Evolutionary conservation across 2,113 vertebrate genomes (phyloP).

Genomic region (Protomyctophum bolini): DNA sequence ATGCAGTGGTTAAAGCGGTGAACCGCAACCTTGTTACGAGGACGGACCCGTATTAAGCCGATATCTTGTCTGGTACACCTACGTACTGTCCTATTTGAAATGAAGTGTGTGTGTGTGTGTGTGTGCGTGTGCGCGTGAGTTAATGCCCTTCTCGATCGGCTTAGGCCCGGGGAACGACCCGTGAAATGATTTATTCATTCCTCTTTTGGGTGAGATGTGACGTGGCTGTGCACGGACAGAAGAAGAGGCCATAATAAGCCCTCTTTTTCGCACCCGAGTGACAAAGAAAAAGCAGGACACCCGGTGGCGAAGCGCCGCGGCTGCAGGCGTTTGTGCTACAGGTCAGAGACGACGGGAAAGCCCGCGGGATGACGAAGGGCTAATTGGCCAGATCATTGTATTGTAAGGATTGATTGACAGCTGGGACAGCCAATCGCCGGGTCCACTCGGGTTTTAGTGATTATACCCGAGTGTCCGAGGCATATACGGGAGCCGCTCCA

Average conservation of each 20-base stretch:
- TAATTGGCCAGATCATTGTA: no score
- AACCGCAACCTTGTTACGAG: constrained; percentile 62
- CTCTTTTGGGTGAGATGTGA: constrained; percentile 58
- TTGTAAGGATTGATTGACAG: no score
- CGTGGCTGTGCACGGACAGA: constrained; percentile 59
- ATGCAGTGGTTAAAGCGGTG: constrained; percentile 59
- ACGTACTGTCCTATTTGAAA: constrained; percentile 57
- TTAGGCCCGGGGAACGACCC: constrained; percentile 64
- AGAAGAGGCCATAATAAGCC: constrained; percentile 12
- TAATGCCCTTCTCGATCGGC: constrained; percentile 65
- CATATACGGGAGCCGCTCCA: no score
- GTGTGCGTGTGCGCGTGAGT: not conserved
- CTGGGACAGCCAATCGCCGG: no score
- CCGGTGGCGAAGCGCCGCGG: constrained; percentile 5
- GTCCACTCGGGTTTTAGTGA: no score
- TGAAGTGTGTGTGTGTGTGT: constrained; percentile 38
- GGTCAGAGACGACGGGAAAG: no score
- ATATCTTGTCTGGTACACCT: constrained; percentile 55
- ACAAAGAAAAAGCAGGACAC: constrained; percentile 29
- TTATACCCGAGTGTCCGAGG: no score
- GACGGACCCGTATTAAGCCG: constrained; percentile 59
- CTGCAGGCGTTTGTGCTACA: no score
- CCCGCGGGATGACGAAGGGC: no score
- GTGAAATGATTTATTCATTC: constrained; percentile 72
- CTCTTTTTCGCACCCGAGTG: constrained; percentile 24